Conservation (phyloP, 2,113 vertebrate species). For the Catagonus wagneri region DNA sequence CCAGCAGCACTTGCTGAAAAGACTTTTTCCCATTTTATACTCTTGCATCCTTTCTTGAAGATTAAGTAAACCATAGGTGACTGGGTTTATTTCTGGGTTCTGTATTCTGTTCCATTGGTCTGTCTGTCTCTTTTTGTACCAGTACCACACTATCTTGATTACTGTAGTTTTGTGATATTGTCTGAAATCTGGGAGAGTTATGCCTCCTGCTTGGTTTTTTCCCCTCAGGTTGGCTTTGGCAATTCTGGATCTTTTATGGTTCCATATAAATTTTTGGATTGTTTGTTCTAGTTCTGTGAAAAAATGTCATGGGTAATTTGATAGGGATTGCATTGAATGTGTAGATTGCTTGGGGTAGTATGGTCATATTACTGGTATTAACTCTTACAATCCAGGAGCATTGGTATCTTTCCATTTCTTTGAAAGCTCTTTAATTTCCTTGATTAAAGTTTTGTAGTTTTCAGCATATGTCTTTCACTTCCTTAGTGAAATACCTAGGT, state of each 20-base stretch:
- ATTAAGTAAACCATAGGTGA: too few relatives aligned
- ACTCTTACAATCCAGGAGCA: neutral
- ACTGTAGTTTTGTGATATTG: neutral
- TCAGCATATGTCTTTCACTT: neutral
- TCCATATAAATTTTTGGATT: neutral
- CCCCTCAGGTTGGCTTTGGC: neutral
- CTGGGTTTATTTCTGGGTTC: neutral
- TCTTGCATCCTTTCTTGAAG: too few relatives aligned
- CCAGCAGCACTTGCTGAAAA: too few relatives aligned
- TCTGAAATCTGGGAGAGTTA: too few relatives aligned
- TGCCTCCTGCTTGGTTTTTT: neutral
- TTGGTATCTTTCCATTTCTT: neutral
- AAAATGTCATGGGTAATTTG: neutral
- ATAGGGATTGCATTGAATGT: too few relatives aligned
- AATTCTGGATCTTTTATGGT: neutral
- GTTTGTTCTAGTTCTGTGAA: neutral
- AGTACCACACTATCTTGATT: neutral
- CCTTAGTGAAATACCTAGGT: too few relatives aligned
- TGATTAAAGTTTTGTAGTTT: neutral
- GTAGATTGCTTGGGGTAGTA: neutral
- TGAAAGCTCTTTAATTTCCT: too few relatives aligned
- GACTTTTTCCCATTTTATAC: too few relatives aligned
- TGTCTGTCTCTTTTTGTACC: neutral
- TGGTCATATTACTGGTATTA: neutral
- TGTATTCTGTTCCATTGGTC: neutral